Conservation (phyloP, 2,797 vertebrate species). For the Myiotriccus ornatus region DNA sequence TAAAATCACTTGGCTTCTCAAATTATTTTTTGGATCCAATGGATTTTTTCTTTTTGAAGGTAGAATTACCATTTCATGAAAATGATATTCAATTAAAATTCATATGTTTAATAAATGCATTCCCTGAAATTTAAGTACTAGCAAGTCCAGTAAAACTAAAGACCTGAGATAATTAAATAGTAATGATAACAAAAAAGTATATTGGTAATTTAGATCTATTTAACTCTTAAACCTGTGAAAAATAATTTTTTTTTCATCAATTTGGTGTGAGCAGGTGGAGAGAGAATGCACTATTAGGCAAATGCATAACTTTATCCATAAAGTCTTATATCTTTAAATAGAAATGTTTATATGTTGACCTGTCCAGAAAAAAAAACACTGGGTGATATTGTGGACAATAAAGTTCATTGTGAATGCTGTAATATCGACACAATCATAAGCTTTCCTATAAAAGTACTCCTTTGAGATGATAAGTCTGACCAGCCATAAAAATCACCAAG, state of each 20-base stretch:
- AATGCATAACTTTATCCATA: neutral
- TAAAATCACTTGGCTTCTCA: neutral
- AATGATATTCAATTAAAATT: neutral
- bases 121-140: neutral
- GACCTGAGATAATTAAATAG: neutral
- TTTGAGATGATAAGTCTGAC: neutral
- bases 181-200: neutral
- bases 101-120: neutral
- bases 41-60: neutral
- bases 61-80: neutral
- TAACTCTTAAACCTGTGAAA: neutral
- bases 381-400: neutral
- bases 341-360: neutral
- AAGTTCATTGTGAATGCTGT: neutral
- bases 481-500: neutral
- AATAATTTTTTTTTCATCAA: neutral
- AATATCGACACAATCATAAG: neutral
- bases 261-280: neutral
- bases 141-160: neutral
- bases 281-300: neutral
- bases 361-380: neutral
- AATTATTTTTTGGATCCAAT: neutral
- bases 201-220: neutral
- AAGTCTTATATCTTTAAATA: neutral
- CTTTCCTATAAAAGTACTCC: neutral